phyloP scores from a whole-genome alignment of 1,140 invertebrate species.

The Lasioglossum baleicum region DNA sequence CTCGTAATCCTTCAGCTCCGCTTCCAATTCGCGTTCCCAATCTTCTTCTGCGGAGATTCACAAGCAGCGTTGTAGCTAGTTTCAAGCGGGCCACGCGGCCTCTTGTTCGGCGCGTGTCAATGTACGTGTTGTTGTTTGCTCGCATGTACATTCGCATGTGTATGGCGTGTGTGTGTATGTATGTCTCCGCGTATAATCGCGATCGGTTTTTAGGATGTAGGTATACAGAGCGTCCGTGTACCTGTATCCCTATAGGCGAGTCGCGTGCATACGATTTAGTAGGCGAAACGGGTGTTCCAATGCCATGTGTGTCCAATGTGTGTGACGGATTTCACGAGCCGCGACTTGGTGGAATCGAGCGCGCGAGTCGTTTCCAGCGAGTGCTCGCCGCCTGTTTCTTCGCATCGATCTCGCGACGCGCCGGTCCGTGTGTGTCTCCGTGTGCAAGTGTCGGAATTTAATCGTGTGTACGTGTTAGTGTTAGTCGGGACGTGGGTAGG shows the following conservation, averaged over 20 bases:
- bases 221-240: too few relatives aligned
- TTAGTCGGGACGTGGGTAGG: conserved; percentile 19
- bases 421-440: neutral
- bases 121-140: conserved; percentile 78
- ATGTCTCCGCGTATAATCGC: conserved; percentile 84
- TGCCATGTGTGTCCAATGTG: too few relatives aligned
- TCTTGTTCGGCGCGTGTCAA: neutral
- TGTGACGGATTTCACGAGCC: too few relatives aligned
- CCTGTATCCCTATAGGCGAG: too few relatives aligned
- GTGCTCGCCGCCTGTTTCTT: conserved; percentile 38
- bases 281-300: too few relatives aligned
- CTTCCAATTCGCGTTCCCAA: conserved; percentile 95
- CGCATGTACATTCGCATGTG: conserved; percentile 94
- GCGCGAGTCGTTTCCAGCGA: neutral
- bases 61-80: conserved; percentile 77
- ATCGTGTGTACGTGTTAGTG: conserved; percentile 34
- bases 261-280: too few relatives aligned
- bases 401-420: conserved; percentile 32
- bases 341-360: too few relatives aligned
- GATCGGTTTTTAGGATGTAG: conserved; percentile 68
- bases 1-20: conserved; percentile 95
- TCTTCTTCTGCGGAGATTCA: conserved; percentile 87
- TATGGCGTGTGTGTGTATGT: conserved; percentile 79
- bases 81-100: conserved; percentile 57
- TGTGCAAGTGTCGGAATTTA: conserved; percentile 17